Conservation (phyloP, 2,888 invertebrate genomes). For the Dusona sp. region DNA sequence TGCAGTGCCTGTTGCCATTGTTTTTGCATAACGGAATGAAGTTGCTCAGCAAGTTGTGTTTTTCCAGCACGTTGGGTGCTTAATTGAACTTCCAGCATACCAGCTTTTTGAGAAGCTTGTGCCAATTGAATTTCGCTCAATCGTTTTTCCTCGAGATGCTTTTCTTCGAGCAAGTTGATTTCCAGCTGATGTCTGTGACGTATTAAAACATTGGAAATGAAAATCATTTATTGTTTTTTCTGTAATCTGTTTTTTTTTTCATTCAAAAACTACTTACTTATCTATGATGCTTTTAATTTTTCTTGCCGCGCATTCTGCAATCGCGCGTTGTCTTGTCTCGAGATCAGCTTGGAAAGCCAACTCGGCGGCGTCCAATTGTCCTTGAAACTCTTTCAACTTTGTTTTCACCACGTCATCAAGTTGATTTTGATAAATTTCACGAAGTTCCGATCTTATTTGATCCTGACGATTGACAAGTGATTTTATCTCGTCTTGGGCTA, state of each 20-base stretch:
- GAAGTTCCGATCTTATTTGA: slow-evolving; percentile 88
- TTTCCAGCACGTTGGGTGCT: slow-evolving; percentile 86
- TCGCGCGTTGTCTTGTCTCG: slow-evolving; percentile 88
- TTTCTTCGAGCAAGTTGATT: slow-evolving; percentile 91
- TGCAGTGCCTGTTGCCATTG: slow-evolving; percentile 92
- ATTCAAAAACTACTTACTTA: slow-evolving; percentile 84
- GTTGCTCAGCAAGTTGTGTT: slow-evolving; percentile 89
- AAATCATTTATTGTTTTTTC: neutral
- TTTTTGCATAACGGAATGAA: slow-evolving; percentile 92
- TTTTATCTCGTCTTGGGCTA: slow-evolving; percentile 83
- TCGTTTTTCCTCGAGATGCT: slow-evolving; percentile 91
- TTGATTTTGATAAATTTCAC: slow-evolving; percentile 92
- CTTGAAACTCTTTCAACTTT: slow-evolving; percentile 92
- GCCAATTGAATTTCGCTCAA: slow-evolving; percentile 90
- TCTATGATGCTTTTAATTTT: slow-evolving; percentile 90
- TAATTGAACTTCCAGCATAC: slow-evolving; percentile 87
- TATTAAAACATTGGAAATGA: neutral
- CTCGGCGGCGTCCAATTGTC: slow-evolving; percentile 90
- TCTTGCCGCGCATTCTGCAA: slow-evolving; percentile 90
- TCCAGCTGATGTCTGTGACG: slow-evolving; percentile 89
- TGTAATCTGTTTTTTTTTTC: neutral
- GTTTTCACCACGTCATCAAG: slow-evolving; percentile 91
- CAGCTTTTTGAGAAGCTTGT: slow-evolving; percentile 89
- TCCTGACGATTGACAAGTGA: slow-evolving; percentile 86
- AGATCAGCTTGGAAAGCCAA: slow-evolving; percentile 88